Evolutionary conservation across 2,888 invertebrate genomes (phyloP), one percentile per base, ranked within the genome.

Genomic region (Eupithecia insigniata): DNA sequence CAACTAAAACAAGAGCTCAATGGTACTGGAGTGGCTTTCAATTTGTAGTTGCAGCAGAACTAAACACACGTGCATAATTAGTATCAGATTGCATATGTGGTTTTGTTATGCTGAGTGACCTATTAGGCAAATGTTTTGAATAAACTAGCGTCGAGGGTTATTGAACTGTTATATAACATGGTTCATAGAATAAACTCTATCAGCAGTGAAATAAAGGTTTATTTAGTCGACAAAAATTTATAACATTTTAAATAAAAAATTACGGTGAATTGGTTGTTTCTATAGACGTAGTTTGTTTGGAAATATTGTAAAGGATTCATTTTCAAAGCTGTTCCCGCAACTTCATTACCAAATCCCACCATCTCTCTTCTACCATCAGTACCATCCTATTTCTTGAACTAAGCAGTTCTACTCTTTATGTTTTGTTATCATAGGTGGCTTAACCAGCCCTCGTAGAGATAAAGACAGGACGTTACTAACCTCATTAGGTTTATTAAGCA

Each of bases 401-500:
- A 51, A 22, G 46, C 46, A 1, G 10, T 51, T 51, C 22, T 2
- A 18, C 36, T 39, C 5, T 18, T 6, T 32, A 32, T 32, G 7
- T 5, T 32, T 2, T 16, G 5, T 18, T n/a, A 8, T 43, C 43
- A 8, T 43, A 43, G 7, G 7, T 43, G 8, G 6, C 43, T 7
- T n/a, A 43, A 18, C 18, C 43, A 51, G 12, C 10, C 22, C 10
- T 51, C 22, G n/a, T n/a, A 18, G n/a, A 22, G 10, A 10, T 51
- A n/a, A 22, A 51, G n/a, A 0, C 46, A 51, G 10, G 46, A 22
- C 18, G 32, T 2, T 61, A 81, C 92, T 89, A 86, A 97, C 97
- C 96, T 98, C 97, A 91, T 98, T 98, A 66, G 99, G 99, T 90
- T 98, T 98, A 90, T 99, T 98, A 76, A 98, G 95, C 82, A 99